Conservation (phyloP, 1,140 invertebrate genomes). For the Hermetia illucens region DNA sequence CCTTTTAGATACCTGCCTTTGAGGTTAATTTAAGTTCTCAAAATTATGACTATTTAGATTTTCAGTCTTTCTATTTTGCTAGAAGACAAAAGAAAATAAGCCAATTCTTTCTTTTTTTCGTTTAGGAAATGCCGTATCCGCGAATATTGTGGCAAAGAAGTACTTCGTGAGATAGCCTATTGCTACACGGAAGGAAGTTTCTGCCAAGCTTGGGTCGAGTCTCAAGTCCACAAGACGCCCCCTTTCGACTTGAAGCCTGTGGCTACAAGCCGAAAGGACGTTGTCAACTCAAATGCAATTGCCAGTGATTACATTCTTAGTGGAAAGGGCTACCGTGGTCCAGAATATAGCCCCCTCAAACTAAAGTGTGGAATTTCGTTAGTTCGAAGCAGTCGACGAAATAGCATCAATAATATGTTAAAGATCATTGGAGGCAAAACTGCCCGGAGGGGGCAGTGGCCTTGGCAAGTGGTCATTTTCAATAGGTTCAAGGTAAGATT, state of each 20-base stretch:
- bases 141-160: conserved; percentile 54
- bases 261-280: conserved; percentile 11
- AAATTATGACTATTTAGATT: too few relatives aligned
- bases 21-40: too few relatives aligned
- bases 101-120: too few relatives aligned
- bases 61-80: too few relatives aligned
- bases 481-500: conserved; percentile 56
- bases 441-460: conserved; percentile 66
- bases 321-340: conserved; percentile 22
- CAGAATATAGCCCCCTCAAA: conserved; percentile 22
- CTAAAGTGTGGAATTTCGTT: conserved; percentile 20
- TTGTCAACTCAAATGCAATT: conserved; percentile 17
- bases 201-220: conserved; percentile 59
- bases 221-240: conserved; percentile 18
- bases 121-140: conserved; percentile 57
- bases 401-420: conserved; percentile 37
- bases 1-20: too few relatives aligned
- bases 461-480: conserved; percentile 84
- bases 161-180: conserved; percentile 65
- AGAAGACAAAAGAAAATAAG: too few relatives aligned
- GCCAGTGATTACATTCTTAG: conserved; percentile 19
- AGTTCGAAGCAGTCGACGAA: conserved; percentile 20
- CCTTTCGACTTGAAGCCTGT: conserved; percentile 16
- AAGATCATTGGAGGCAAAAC: conserved; percentile 77
- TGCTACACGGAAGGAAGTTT: conserved; percentile 68